phyloP scores from a whole-genome alignment of 2,888 invertebrate species.

The Morinoia aosen region DNA sequence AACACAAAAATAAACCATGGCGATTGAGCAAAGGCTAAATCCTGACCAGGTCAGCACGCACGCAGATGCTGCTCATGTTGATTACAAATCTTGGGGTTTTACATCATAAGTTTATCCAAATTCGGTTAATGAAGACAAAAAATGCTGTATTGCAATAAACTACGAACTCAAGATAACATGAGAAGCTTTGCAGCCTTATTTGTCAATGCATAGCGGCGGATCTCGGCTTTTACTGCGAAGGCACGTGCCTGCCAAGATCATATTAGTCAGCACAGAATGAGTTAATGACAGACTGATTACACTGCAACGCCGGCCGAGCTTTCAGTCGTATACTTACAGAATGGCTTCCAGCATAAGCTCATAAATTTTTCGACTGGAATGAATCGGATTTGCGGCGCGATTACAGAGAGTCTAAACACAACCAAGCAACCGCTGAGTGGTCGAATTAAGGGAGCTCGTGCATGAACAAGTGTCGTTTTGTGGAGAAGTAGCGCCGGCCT shows the following conservation, averaged over 20 bases:
- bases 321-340: background rate
- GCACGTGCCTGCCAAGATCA: background rate
- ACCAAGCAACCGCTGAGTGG: background rate
- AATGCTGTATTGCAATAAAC: background rate
- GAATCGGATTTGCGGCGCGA: background rate
- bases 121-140: background rate
- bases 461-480: conserved; percentile 1
- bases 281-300: conserved; percentile 1
- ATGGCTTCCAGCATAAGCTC: background rate
- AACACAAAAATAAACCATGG: background rate
- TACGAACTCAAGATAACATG: background rate
- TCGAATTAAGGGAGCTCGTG: conserved; percentile 12
- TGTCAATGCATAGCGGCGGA: background rate
- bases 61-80: background rate
- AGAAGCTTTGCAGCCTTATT: background rate
- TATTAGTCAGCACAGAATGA: background rate
- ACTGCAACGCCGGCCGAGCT: background rate
- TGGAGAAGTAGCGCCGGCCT: conserved; percentile 13
- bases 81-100: background rate
- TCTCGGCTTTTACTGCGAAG: background rate
- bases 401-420: background rate
- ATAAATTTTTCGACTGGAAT: conserved; percentile 16
- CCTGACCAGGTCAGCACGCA: background rate
- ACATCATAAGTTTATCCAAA: background rate
- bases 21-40: background rate